Evolutionary conservation across 2,888 invertebrate genomes (phyloP).

Genomic region (Cremastobaeus sp.): DNA sequence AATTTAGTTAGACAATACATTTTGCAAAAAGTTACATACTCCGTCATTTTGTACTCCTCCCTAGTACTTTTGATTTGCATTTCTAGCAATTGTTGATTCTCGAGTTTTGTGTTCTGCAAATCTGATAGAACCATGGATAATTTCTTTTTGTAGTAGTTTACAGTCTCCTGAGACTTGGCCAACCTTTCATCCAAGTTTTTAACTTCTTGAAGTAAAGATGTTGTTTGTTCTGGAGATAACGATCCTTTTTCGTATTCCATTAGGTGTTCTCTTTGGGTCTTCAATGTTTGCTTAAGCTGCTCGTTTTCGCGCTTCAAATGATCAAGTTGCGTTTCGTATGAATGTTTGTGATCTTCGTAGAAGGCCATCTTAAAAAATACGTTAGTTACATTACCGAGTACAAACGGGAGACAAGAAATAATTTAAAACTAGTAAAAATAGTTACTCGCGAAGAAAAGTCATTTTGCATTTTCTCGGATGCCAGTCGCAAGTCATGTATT

Average conservation of each 20-base stretch:
- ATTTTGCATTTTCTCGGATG: slow-evolving; percentile 81
- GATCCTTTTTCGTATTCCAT: slow-evolving; percentile 79
- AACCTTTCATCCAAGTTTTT: slow-evolving; percentile 83
- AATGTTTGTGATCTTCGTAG: slow-evolving; percentile 69
- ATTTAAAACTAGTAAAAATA: slow-evolving; percentile 3
- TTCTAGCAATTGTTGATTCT: slow-evolving; percentile 80
- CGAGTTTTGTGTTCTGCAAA: slow-evolving; percentile 82
- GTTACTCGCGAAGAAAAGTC: slow-evolving; percentile 80
- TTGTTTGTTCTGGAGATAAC: slow-evolving; percentile 84
- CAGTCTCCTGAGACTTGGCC: slow-evolving; percentile 82
- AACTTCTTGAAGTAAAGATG: slow-evolving; percentile 83
- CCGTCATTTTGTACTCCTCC: slow-evolving; percentile 72
- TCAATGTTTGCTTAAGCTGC: slow-evolving; percentile 65
- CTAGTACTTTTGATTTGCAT: slow-evolving; percentile 79
- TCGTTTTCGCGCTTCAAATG: slow-evolving; percentile 69
- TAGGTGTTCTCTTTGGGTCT: slow-evolving; percentile 68
- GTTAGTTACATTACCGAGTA: slow-evolving; percentile 1
- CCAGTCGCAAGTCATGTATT: slow-evolving; percentile 81
- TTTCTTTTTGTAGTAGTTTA: slow-evolving; percentile 87
- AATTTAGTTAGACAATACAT: background rate
- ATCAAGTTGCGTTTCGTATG: slow-evolving; percentile 68
- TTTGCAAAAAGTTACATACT: slow-evolving; percentile 64
- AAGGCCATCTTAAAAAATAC: slow-evolving; percentile 62
- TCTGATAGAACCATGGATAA: slow-evolving; percentile 86
- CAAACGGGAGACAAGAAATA: background rate